Percentiles rank a stretch among this genome's conserved stretches.
These are phyloP conservation scores for Aspidiotus destructor DNA, from an alignment of 2,888 invertebrate species.

Conservation along the genomic window DNA sequence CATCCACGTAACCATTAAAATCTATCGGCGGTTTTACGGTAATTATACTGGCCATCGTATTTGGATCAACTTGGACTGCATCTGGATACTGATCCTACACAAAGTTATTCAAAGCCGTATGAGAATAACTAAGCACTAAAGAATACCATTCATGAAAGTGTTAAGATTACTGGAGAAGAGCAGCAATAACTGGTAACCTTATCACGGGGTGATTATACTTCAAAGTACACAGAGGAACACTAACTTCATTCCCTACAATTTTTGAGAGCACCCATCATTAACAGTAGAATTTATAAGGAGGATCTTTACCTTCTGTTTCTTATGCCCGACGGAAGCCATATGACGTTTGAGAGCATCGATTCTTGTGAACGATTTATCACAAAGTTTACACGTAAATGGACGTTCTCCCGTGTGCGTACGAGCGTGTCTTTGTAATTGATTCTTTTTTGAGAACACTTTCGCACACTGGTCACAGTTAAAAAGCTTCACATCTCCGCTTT, in stretches of 20 bases:
- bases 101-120: neutral
- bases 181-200: no score
- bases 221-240: no score
- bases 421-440: constrained; percentile 21
- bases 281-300: no score
- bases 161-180: no score
- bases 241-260: no score
- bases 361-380: constrained; percentile 24
- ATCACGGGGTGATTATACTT: no score
- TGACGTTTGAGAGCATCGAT: constrained; percentile 26
- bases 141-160: no score
- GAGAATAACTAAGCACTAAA: no score
- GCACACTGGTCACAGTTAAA: constrained; percentile 4
- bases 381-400: constrained; percentile 17
- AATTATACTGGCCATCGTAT: neutral
- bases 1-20: neutral
- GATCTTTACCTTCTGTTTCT: constrained; percentile 18
- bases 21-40: neutral
- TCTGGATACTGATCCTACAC: constrained; percentile 8
- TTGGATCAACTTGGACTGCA: neutral
- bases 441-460: constrained; percentile 20
- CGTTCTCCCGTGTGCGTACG: constrained; percentile 27
- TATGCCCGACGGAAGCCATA: constrained; percentile 21
- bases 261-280: no score
- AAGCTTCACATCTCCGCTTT: constrained; percentile 7